phyloP scores from a whole-genome alignment of 2,113 vertebrate species.

The Sitta europaea region DNA sequence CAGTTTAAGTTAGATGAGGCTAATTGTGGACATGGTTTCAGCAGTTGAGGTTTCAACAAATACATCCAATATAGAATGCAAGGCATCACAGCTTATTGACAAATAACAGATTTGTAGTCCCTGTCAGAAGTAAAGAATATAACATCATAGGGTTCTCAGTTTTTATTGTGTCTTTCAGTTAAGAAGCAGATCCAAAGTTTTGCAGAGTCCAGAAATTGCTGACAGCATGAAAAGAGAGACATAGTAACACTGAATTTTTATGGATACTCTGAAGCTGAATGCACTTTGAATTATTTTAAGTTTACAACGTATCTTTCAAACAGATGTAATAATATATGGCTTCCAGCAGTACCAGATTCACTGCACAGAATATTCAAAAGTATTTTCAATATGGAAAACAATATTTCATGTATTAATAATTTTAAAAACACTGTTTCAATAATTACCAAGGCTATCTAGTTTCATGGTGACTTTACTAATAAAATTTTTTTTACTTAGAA shows the following conservation, averaged over 20 bases:
- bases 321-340: not conserved
- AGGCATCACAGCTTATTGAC: not conserved
- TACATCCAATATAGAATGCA: fast-evolving
- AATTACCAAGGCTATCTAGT: not conserved
- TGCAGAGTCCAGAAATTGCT: not conserved
- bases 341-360: not conserved
- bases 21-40: not conserved
- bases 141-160: not conserved
- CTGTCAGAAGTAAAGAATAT: not conserved
- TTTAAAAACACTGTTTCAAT: not conserved
- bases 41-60: not conserved
- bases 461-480: not conserved
- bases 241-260: not conserved
- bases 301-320: not conserved
- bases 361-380: not conserved
- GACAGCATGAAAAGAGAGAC: not conserved
- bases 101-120: not conserved
- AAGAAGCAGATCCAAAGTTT: not conserved
- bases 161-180: not conserved
- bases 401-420: not conserved
- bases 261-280: not conserved
- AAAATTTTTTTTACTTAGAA: not conserved
- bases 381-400: not conserved
- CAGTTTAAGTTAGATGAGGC: not conserved
- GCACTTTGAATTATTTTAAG: not conserved